Conservation (phyloP, 2,888 invertebrate species). For the Hydrotaea cyrtoneurina region DNA sequence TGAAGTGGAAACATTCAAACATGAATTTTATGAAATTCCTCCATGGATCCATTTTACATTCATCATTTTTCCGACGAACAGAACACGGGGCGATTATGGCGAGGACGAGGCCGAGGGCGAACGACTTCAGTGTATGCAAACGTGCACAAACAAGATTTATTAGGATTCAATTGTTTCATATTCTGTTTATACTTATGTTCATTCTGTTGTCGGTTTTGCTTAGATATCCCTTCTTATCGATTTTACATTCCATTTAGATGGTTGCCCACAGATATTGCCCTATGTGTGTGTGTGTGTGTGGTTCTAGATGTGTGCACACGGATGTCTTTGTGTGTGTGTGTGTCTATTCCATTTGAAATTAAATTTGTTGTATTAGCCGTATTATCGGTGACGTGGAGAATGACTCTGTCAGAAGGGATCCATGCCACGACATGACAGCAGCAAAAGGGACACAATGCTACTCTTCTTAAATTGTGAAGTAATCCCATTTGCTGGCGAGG, state of each 20-base stretch:
- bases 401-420: slow-evolving; percentile 17
- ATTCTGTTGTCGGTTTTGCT: neutral
- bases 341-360: slow-evolving; percentile 24
- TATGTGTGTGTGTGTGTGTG: neutral
- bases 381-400: slow-evolving; percentile 19
- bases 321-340: neutral
- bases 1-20: neutral
- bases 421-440: neutral
- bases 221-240: slow-evolving; percentile 9
- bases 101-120: neutral
- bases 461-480: neutral
- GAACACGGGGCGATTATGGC: neutral
- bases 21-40: slow-evolving; percentile 1
- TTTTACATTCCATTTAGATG: neutral
- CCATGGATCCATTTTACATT: neutral
- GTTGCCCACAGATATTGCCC: neutral
- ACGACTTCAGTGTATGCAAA: neutral
- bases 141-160: slow-evolving; percentile 19
- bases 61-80: neutral
- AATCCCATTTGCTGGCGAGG: neutral
- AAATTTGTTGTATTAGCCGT: slow-evolving; percentile 27
- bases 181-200: neutral
- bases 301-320: no score
- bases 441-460: neutral
- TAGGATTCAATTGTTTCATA: slow-evolving; percentile 23